Evolutionary conservation across 2,797 vertebrate species (phyloP).

Genomic region (Nyctibius grandis): DNA sequence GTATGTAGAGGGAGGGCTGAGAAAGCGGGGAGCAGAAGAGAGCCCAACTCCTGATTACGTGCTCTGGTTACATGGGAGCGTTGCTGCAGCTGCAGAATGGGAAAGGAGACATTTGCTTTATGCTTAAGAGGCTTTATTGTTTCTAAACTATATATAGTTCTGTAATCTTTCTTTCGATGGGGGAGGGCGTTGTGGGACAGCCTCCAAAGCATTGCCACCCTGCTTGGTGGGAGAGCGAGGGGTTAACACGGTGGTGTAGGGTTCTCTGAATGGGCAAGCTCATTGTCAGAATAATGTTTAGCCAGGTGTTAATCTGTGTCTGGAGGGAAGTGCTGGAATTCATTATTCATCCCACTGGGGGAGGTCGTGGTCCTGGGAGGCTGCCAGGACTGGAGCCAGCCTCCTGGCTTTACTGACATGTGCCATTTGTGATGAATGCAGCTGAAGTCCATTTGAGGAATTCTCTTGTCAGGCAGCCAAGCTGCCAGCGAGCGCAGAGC

Average conservation of each 20-base stretch:
- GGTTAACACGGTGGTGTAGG: constrained; percentile 47
- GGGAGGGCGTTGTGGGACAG: not conserved
- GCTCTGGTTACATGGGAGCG: not conserved
- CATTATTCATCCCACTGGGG: constrained; percentile 70
- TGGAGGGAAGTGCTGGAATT: constrained; percentile 73
- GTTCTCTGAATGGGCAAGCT: constrained; percentile 20
- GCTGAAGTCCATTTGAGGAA: constrained; percentile 83
- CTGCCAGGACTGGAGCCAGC: constrained; percentile 72
- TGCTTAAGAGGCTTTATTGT: constrained; percentile 69
- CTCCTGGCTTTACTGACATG: constrained; percentile 83
- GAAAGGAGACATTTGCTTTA: constrained; percentile 41
- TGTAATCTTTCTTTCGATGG: constrained; percentile 37
- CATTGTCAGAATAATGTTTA: constrained; percentile 78
- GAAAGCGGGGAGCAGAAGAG: not conserved
- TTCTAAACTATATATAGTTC: constrained; percentile 65
- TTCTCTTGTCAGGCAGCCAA: constrained; percentile 85
- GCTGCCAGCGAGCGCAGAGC: constrained; percentile 49
- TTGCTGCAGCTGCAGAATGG: not conserved
- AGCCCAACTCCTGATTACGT: not conserved
- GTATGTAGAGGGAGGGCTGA: not conserved
- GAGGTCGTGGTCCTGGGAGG: constrained; percentile 69
- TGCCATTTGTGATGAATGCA: constrained; percentile 79
- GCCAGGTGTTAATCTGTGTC: constrained; percentile 80
- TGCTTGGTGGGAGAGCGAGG: not conserved
- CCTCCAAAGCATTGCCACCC: not conserved